Base-by-base conservation (phyloP, 2,797 vertebrate genomes). In the Clamator glandarius region DNA sequence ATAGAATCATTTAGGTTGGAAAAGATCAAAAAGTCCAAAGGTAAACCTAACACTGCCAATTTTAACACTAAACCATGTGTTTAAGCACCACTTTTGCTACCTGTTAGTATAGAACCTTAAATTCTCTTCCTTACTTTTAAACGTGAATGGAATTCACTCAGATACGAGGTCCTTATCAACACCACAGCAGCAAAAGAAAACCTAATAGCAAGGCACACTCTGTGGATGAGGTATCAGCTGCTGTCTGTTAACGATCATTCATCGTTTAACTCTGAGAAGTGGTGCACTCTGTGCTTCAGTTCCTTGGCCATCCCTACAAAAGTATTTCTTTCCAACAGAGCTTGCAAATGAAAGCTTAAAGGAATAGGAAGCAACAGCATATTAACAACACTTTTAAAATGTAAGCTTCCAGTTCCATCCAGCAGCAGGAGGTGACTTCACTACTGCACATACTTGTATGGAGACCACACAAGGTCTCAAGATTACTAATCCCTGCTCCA, bases 371-470 rank as follows among this genome's bases (percentile, higher is more conserved):
- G 24, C 26, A 74, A 66, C 55, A 52, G 26, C 31, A 73, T 6
- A 19, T 10, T 36, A 63, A 25, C 15, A 8, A 57, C 2, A 4
- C 20, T 64, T 64, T 62, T 25, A 81, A 78, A 78, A n/a, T 1
- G 3, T 14, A 51, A 64, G 57, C 23, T 92, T 87, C 41, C 31
- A 31, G 15, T 70, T 75, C 20, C 31, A 70, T 39, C 39, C 39
- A 39, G 39, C 42, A 44, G 42, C 44, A 66, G 36, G 7, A 93
- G 26, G 25, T 8, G 29, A 73, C 63, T 59, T 68, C 72, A 55
- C 46, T 17, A 23, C 18, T 7, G 19, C 35, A 78, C 0, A 1
- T 39, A n/a, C 10, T 44, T 73, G 31, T 29, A 59, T 5, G 3
- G 24, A 36, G 51, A 33, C 48, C 84, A 63, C 5, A 25, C 42